Conservation (phyloP, 2,888 invertebrate genomes). For the Coleophora deauratella region DNA sequence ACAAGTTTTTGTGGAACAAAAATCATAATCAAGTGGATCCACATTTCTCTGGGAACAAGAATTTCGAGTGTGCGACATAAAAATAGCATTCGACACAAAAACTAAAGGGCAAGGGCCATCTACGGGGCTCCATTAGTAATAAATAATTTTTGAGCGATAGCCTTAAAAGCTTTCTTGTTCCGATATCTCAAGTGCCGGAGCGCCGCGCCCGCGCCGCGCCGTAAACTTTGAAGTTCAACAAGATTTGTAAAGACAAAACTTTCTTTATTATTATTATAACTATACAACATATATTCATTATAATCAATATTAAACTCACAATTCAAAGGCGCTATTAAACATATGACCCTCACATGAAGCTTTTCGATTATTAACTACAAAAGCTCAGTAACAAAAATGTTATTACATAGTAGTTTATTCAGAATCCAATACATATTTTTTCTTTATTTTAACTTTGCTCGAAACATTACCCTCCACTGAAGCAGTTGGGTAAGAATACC, state of each 20-base stretch:
- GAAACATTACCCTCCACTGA: too few relatives aligned
- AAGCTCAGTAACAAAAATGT: too few relatives aligned
- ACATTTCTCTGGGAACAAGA: slow-evolving; percentile 38
- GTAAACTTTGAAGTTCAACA: slow-evolving; percentile 41
- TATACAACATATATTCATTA: too few relatives aligned
- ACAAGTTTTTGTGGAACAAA: slow-evolving; percentile 7
- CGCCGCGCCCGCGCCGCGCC: too few relatives aligned
- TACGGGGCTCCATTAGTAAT: slow-evolving; percentile 57
- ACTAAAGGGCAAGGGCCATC: slow-evolving; percentile 29
- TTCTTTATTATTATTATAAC: slow-evolving; percentile 2
- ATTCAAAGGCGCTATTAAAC: too few relatives aligned
- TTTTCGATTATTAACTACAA: too few relatives aligned
- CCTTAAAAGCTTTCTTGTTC: slow-evolving; percentile 58
- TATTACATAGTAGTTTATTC: too few relatives aligned
- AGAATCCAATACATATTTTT: too few relatives aligned
- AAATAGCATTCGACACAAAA: slow-evolving; percentile 21
- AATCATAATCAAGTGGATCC: slow-evolving; percentile 36
- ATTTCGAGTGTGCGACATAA: slow-evolving; percentile 16
- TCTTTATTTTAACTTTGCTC: too few relatives aligned
- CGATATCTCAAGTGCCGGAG: slow-evolving; percentile 37
- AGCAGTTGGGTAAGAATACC: too few relatives aligned
- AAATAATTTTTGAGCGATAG: slow-evolving; percentile 59
- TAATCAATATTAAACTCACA: too few relatives aligned
- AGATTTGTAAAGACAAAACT: slow-evolving; percentile 6
- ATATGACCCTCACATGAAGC: too few relatives aligned